Base-by-base conservation (phyloP, 2,888 invertebrate species). In the Erebia palarica region DNA sequence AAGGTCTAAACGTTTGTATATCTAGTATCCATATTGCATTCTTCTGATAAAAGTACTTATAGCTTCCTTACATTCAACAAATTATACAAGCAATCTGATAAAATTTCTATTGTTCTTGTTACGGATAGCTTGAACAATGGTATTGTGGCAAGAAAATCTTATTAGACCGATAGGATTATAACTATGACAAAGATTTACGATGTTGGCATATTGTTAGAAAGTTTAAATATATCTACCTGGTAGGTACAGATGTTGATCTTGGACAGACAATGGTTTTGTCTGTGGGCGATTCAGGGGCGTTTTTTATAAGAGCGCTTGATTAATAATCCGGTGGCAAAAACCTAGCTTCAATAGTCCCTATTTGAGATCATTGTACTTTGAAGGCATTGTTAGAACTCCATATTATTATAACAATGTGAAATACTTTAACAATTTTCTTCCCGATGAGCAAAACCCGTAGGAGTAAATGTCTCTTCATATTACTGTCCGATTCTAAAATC, bases 51-150 rank as follows among this genome's bases (percentile, higher is more conserved):
- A 59, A 70, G 27, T 66, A 69, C 69, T 21, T 44, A 63, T 63
- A 57, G 36, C 76, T 74, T 75, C 76, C 76, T 74, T 55, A 70
- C 76, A 76, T 73, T 73, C 73, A 73, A 69, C 67, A 67, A 71
- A 65, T 63, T 69, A 58, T 69, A 68, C 69, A 49, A 74, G 68
- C 65, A 58, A 73, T 74, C 73, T 67, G 74, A 76, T 75, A 67
- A 74, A 64, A 21, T 51, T 16, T 49, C 71, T 63, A 76, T 76
- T 76, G 76, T 76, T 69, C 72, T 75, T 74, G 70, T 70, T 71
- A 72, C 65, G 42, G 65, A 49, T 70, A 65, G 64, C 67, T 42
- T 42, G 16, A 72, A 68, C 73, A 71, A 73, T 75, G 67, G 65
- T 68, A 71, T 72, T 72, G 71, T 59, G 36, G 63, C 66, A 9